A percentile compares a stretch with the other conserved stretches of the same genome.
Conservation (phyloP, 2,113 vertebrate species). For the Sander lucioperca region DNA sequence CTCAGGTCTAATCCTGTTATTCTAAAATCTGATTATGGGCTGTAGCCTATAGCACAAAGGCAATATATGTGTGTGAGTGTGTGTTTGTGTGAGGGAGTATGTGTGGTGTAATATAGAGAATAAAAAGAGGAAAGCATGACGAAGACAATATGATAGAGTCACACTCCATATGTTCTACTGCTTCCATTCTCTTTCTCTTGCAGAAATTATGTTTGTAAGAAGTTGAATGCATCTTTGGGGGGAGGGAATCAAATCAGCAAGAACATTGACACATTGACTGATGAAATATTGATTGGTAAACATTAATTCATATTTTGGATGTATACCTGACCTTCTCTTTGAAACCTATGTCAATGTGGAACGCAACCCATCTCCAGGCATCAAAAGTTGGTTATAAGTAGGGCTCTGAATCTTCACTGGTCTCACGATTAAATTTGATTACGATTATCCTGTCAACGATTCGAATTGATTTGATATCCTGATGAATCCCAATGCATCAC, state of each 20-base stretch:
- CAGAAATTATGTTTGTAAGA: background rate
- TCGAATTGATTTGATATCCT: too few species aligned
- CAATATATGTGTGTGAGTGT: slow-evolving; percentile 22
- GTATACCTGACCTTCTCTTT: slow-evolving; percentile 34
- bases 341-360: background rate
- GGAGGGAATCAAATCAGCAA: background rate
- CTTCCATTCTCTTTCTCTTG: background rate
- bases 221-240: background rate
- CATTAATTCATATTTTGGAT: slow-evolving; percentile 20
- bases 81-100: slow-evolving; percentile 11
- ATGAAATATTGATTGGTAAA: slow-evolving; percentile 39
- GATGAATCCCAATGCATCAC: too few species aligned
- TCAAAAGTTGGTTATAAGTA: slow-evolving; percentile 1
- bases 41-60: slow-evolving; percentile 54
- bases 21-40: slow-evolving; percentile 73
- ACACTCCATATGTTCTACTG: too few species aligned
- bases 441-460: too few species aligned
- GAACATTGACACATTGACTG: slow-evolving; percentile 10
- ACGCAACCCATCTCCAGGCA: background rate
- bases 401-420: too few species aligned
- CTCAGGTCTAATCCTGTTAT: slow-evolving; percentile 77
- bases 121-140: background rate
- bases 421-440: too few species aligned
- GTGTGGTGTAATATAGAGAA: background rate
- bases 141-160: background rate